Evolutionary conservation across 1,140 invertebrate species (phyloP).

Genomic region (Dryas iulia): DNA sequence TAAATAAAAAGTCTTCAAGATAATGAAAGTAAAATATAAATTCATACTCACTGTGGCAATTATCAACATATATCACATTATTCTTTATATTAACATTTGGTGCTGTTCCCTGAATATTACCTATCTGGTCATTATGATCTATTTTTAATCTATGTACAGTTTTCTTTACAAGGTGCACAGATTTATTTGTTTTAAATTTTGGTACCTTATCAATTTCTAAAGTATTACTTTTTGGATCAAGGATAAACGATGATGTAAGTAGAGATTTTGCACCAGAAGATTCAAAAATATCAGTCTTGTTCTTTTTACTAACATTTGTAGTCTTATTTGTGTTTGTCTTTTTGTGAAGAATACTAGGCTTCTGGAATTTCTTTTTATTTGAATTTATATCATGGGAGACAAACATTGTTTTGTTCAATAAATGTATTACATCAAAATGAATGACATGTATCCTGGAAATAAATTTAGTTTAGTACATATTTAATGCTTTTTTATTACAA

Average conservation of each 20-base stretch:
- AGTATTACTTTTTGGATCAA: constrained; percentile 29
- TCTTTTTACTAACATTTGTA: background rate
- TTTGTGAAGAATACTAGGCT: constrained; percentile 67
- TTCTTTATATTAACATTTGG: constrained; percentile 17
- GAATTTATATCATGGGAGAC: constrained; percentile 56
- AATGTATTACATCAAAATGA: constrained; percentile 23
- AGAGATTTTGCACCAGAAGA: constrained; percentile 39
- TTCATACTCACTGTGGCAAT: background rate
- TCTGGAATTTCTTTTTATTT: constrained; percentile 59
- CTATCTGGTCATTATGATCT: constrained; percentile 12
- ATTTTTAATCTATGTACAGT: constrained; percentile 15
- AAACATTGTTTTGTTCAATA: constrained; percentile 55
- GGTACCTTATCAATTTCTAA: constrained; percentile 22
- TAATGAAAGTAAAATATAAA: no score
- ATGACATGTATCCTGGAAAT: no score
- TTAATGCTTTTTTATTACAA: no score
- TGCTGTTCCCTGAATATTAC: constrained; percentile 1
- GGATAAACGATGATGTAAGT: constrained; percentile 25
- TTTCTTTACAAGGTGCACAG: background rate
- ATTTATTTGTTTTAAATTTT: constrained; percentile 19
- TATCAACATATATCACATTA: constrained; percentile 7
- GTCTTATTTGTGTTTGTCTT: constrained; percentile 38
- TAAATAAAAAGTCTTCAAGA: no score
- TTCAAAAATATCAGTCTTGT: constrained; percentile 34
- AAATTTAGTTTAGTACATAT: no score